A percentile compares a stretch with the other conserved stretches of the same genome.
Conservation (phyloP, 2,888 invertebrate genomes). For the Pandemis corylana region DNA sequence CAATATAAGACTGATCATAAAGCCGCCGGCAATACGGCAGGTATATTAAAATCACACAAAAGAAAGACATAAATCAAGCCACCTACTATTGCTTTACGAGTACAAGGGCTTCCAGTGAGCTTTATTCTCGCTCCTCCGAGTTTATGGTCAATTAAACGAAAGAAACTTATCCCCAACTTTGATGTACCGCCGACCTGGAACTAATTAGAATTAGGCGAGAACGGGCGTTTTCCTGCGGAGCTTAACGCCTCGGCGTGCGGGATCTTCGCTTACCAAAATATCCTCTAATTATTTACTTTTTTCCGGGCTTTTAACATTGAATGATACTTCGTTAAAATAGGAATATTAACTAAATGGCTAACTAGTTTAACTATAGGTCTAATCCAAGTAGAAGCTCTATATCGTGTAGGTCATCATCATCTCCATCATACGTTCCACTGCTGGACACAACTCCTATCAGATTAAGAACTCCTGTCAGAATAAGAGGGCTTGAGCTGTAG, state of each 20-base stretch:
- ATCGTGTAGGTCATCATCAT: too few species aligned
- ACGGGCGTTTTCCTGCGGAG: constrained; percentile 56
- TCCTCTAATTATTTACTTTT: background rate
- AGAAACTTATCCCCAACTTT: constrained; percentile 72
- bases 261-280: background rate
- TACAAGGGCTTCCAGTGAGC: constrained; percentile 59
- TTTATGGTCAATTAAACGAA: constrained; percentile 78
- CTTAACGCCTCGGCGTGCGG: constrained; percentile 42
- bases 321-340: background rate
- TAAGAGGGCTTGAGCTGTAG: too few species aligned
- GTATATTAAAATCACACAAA: constrained; percentile 36
- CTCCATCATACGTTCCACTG: too few species aligned
- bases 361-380: too few species aligned
- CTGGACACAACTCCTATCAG: too few species aligned
- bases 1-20: constrained; percentile 32
- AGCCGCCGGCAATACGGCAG: constrained; percentile 24
- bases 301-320: background rate
- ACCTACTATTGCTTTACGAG: constrained; percentile 17
- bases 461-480: too few species aligned
- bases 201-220: constrained; percentile 77
- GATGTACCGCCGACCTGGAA: constrained; percentile 74
- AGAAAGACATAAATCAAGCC: constrained; percentile 35
- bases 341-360: too few species aligned
- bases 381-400: too few species aligned
- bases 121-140: constrained; percentile 60